Evolutionary conservation across 2,888 invertebrate genomes (phyloP), one percentile per base, ranked within the genome.

Genomic region (Drosophila demipolita): DNA sequence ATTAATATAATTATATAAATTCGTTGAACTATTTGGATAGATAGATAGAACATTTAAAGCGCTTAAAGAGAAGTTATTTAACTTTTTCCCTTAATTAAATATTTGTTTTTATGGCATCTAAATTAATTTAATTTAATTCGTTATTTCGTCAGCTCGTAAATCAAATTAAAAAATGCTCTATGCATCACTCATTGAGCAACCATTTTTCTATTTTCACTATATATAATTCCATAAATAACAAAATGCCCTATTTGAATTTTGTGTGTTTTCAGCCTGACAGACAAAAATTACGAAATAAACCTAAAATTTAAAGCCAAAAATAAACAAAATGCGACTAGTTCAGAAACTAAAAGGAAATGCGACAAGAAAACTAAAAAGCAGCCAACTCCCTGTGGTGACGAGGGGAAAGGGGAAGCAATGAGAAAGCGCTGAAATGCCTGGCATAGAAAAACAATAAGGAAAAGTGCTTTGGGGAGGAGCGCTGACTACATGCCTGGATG

Each of bases 391-490:
- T 52, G 45, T 66, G 49, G 20, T 45, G 59, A 52, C 50, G 55
- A 50, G 15, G 29, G 26, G 26, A 0, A 26, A 29, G 29, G 45
- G 38, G 29, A 63, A 48, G 50, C 42, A 66, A 50, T 55, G 67
- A 48, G 60, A 77, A 66, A 65, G 23, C 23, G 8, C 8, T 72
- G 63, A 76, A 80, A 67, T 54, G 68, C 35, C 60, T 42, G 67
- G 23, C 66, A 52, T 57, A 49, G 55, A 65, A 83, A 86, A 83
- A 80, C 79, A 80, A 85, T 83, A 80, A 76, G 40, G 67, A 70
- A 83, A 75, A 85, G 84, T 86, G 82, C 86, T 82, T 78, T 40
- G 35, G 49, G 74, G 61, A 71, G 78, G 59, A 71, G 20, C 62
- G 55, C 53, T 70, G 49, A 20, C 52, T 53, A 26, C 50, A 55